Base-by-base conservation (phyloP, 2,113 vertebrate genomes). In the Phalacrocorax brasilianus region DNA sequence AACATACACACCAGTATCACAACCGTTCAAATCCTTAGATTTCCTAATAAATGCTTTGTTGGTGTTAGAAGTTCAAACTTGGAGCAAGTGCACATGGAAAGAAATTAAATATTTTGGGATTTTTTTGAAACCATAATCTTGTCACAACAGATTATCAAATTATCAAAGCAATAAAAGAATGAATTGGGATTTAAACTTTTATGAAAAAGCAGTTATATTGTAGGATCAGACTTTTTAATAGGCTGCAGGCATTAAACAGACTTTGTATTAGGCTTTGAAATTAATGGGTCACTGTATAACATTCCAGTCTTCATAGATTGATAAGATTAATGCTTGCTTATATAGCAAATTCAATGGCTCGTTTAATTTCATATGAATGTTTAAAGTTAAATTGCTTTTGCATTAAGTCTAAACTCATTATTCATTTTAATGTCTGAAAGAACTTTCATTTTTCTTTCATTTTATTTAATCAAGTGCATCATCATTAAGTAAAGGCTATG, bases 321-420 rank as follows among this genome's bases (percentile, higher is more conserved):
- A 97, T 98, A 98, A 98, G 98, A 99, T 99, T 99, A 98, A 98
- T 98, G 98, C 98, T 98, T 98, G 98, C 98, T 98, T 98, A 98
- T 98, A 98, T 98, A 98, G 97, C 95, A 98, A 98, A 98, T 98
- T 98, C 98, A 98, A 98, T 99, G 98, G 98, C 97, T 99, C 99
- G 99, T 98, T 98, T 99, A 98, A 98, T 99, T 99, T 98, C 98
- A 97, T 98, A 98, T 98, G 98, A 98, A 98, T 98, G 97, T 98
- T 98, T 98, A 98, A 98, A 98, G 97, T 98, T 98, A 98, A 98
- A 98, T 98, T 98, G 98, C 98, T 98, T 98, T 98, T 98, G 98
- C 98, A 98, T 99, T 99, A 99, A 99, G 98, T 98, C 96, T 98
- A 98, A 98, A 97, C 97, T 98, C 97, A 98, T 98, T 98, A 98